These are phyloP conservation scores for Podarcis muralis DNA, from an alignment of 2,113 vertebrate species.

Conservation along the genomic window DNA sequence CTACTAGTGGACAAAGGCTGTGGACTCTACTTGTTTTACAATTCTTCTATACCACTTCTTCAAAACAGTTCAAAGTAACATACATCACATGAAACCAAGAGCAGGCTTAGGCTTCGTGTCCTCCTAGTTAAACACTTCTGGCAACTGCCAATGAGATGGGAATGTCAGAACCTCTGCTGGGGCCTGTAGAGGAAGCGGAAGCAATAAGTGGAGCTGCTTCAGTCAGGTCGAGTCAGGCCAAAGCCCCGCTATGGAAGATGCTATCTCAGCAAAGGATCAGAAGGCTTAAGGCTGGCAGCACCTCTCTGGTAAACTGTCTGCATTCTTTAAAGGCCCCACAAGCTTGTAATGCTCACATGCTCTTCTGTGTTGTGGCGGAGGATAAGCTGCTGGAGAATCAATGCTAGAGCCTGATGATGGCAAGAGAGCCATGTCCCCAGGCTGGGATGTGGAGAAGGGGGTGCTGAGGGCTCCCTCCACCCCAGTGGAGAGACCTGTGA, in stretches of 20 bases:
- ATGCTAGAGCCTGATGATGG: background rate
- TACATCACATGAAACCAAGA: background rate
- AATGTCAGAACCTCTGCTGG: background rate
- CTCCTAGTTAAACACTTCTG: background rate
- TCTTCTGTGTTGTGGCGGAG: background rate
- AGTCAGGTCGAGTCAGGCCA: background rate
- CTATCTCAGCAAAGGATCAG: background rate
- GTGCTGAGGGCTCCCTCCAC: no score
- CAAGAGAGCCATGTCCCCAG: background rate
- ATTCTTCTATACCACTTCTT: background rate
- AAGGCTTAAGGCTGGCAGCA: background rate
- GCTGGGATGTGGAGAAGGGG: no score
- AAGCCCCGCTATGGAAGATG: background rate
- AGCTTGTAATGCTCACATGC: background rate
- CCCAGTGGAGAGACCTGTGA: no score
- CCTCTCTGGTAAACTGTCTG: background rate
- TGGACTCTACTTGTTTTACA: background rate
- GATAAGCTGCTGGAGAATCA: background rate
- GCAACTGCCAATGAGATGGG: background rate
- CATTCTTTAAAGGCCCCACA: background rate
- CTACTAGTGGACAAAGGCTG: background rate
- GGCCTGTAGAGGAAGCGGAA: background rate
- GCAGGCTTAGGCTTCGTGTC: background rate
- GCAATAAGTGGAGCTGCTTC: background rate
- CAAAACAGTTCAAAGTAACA: background rate